A percentile compares a stretch with the other conserved stretches of the same genome.
Evolutionary conservation across 1,140 invertebrate genomes (phyloP).

Genomic region (Drosophila sproati): DNA sequence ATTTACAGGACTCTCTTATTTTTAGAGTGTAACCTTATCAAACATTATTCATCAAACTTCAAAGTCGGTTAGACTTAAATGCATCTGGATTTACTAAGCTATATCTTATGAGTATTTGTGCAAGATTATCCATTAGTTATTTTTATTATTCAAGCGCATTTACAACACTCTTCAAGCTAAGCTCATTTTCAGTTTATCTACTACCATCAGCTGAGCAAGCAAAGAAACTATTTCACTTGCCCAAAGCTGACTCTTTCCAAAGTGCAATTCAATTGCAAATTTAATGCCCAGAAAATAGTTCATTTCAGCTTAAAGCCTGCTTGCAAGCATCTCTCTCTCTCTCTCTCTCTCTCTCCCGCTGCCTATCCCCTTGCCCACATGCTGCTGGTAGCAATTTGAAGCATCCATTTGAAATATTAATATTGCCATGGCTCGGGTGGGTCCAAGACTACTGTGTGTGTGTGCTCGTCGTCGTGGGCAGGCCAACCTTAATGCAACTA

Average conservation of each 20-base stretch:
- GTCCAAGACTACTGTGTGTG: slow-evolving; percentile 3
- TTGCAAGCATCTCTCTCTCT: background rate
- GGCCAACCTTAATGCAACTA: slow-evolving; percentile 69
- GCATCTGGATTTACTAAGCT: too few relatives aligned
- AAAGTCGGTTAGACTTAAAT: too few relatives aligned
- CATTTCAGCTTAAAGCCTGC: slow-evolving; percentile 21
- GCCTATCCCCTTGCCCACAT: background rate
- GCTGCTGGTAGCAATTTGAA: too few relatives aligned
- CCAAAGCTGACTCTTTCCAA: slow-evolving; percentile 6
- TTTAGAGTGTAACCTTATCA: too few relatives aligned
- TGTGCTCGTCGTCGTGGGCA: too few relatives aligned
- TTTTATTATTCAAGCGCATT: background rate
- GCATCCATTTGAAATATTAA: slow-evolving; percentile 69
- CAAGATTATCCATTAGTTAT: too few relatives aligned
- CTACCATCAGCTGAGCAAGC: background rate
- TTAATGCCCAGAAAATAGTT: slow-evolving; percentile 24
- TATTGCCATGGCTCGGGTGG: slow-evolving; percentile 28
- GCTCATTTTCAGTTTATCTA: background rate
- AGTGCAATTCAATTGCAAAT: slow-evolving; percentile 45
- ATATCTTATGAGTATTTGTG: too few relatives aligned
- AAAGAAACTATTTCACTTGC: background rate
- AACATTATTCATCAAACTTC: too few relatives aligned
- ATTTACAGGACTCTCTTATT: too few relatives aligned
- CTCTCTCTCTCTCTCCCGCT: background rate
- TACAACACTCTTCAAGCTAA: background rate